Evolutionary conservation across 2,888 invertebrate species (phyloP), one percentile per base, ranked within the genome.

Genomic region (Pomacea canaliculata): DNA sequence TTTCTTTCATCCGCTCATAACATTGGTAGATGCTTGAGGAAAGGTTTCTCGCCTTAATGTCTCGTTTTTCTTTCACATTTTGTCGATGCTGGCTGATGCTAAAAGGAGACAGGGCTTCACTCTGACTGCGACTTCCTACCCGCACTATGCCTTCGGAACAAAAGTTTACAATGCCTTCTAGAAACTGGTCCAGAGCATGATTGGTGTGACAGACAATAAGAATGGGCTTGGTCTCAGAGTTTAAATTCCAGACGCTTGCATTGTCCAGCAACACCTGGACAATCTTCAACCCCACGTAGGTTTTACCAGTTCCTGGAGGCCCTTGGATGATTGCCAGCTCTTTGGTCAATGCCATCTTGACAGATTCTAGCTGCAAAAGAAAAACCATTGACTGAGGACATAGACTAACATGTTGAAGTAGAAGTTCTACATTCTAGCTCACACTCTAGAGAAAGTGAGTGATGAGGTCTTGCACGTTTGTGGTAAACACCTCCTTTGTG

Each of bases 261-360:
- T 95, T 96, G 73, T 92, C 89, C 1, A 96, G 88, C 46, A 96
- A 87, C 0, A 93, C 77, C 62, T 87, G 71, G 0, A 94, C 94
- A 27, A 97, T 93, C 92, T 95, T 94, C 59, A 95, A 91, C 0
- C 96, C 96, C 79, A 96, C 90, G 88, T 93, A 95, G 0, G 96
- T 96, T 92, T 96, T 96, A 0, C 96, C 96, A 0, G 96, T 96
- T 3, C 96, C 96, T 0, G 96, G 96, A 0, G 96, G 96, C 0
- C 96, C 90, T 82, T 90, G 89, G 27, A 90, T 89, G 63, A 90
- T 77, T 1, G 89, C 84, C 56, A 91, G 74, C 74, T 90, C 88
- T 73, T 88, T 86, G 1, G 87, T 88, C 1, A 91, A 74, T 3
- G 89, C 87, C 48, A 80, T 78, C 69, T 85, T 77, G 12, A 90